These are phyloP conservation scores for Dendrophyllia cribrosa DNA, from an alignment of 64 coral and sea anemone species.

Conservation along the genomic window DNA sequence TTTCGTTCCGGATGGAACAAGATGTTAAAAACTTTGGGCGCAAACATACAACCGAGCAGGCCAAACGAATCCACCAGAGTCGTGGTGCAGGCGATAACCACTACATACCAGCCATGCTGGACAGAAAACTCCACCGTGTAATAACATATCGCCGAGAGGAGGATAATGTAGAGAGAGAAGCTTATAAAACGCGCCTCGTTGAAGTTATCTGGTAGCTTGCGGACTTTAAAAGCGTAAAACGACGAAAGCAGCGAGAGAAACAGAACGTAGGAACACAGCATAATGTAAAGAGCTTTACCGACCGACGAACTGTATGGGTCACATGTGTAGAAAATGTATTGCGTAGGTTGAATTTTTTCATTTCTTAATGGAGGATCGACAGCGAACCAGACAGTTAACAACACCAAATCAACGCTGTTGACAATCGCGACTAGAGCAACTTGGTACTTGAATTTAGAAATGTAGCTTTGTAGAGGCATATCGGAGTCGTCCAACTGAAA, in stretches of 20 bases:
- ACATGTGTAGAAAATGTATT: constrained; percentile 40
- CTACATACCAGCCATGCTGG: background rate
- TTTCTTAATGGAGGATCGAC: constrained; percentile 11
- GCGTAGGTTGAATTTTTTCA: background rate
- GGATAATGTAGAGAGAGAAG: constrained; percentile 54
- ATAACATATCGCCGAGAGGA: constrained; percentile 45
- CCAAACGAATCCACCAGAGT: constrained; percentile 14
- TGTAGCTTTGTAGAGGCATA: background rate
- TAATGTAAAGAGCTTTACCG: background rate
- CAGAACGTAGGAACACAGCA: constrained; percentile 27
- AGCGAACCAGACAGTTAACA: constrained; percentile 24
- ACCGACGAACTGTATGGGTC: constrained; percentile 4
- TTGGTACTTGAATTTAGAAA: constrained; percentile 22
- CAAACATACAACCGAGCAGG: constrained; percentile 18
- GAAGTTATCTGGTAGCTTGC: constrained; percentile 59
- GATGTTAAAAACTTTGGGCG: constrained; percentile 11
- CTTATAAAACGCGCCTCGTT: constrained; percentile 67
- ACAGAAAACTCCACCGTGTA: constrained; percentile 26
- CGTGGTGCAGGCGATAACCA: constrained; percentile 1
- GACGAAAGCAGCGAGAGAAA: constrained; percentile 27
- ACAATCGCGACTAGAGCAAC: background rate
- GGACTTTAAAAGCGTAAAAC: constrained; percentile 54
- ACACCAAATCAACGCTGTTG: background rate
- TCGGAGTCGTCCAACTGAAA: background rate
- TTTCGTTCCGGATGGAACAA: constrained; percentile 30